Evolutionary conservation across 2,888 invertebrate genomes (phyloP), one percentile per base, ranked within the genome.

Genomic region (Acrocyrtus sp.): DNA sequence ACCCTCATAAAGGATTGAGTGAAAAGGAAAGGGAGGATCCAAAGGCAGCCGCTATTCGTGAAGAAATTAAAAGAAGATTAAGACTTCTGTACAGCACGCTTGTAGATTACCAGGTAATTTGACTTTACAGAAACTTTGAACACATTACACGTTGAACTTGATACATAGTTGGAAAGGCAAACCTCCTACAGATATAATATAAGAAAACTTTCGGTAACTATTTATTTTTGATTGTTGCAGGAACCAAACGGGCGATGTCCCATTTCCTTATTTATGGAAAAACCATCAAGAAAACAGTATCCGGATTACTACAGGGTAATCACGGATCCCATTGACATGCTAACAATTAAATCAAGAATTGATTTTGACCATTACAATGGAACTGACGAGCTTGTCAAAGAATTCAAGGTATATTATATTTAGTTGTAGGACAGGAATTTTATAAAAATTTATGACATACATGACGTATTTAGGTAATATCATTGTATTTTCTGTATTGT

Each of bases 261-360:
- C 0, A 93, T 96, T 87, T 86, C 94, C 67, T 89, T 95, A 81
- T 99, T 99, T 83, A 93, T 98, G 93, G 95, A 96, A 84, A 94
- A 97, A 82, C 98, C 99, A 0, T 95, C 95, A 27, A 93, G 93
- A 84, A 95, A 96, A 83, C 86, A 95, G 34, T 98, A 98, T 83
- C 95, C 97, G 0, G 96, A 96, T 84, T 98, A 98, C 84, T 98
- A 97, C 84, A 92, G 93, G 84, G 92, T 98, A 1, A 98, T 98
- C 76, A 90, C 91, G 29, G 92, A 92, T 81, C 98, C 98, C 0
- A 96, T 98, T 63, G 98, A 98, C 84, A 94, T 98, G 92, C 88
- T 93, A 66, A 94, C 93, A 63, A 97, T 98, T 82, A 96, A 96
- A 83, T 87, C 90, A 67, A 95, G 96, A 85, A 96, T 98, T 72